Conservation (phyloP, 2,797 vertebrate genomes). For the Fundulus diaphanus region DNA sequence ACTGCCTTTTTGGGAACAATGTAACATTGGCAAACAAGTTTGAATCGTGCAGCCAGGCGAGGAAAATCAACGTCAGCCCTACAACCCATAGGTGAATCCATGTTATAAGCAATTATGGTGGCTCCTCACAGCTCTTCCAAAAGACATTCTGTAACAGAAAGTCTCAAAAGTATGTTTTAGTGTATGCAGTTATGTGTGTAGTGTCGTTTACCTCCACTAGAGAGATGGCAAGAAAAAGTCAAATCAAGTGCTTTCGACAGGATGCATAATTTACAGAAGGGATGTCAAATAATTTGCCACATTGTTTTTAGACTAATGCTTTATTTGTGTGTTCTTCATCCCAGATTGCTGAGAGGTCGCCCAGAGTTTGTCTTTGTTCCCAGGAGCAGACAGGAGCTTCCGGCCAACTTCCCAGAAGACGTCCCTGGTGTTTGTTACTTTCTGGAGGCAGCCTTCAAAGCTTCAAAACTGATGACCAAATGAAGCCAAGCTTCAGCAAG, state of each 20-base stretch:
- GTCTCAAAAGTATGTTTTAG: background rate
- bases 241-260: constrained; percentile 35
- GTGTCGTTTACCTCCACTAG: constrained; percentile 12
- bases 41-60: constrained; percentile 93
- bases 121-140: background rate
- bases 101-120: background rate
- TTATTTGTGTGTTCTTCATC: constrained; percentile 72
- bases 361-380: constrained; percentile 94
- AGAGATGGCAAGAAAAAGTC: constrained; percentile 1
- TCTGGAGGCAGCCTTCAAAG: constrained; percentile 83
- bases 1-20: constrained; percentile 98
- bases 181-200: background rate
- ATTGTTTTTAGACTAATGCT: constrained; percentile 62
- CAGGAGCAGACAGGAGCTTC: constrained; percentile 94
- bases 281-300: constrained; percentile 66
- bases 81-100: constrained; percentile 91
- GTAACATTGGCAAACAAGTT: constrained; percentile 98
- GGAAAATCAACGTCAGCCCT: constrained; percentile 96
- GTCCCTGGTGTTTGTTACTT: constrained; percentile 99
- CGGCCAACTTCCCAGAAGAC: constrained; percentile 94
- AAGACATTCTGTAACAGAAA: background rate
- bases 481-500: constrained; percentile 51
- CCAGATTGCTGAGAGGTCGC: constrained; percentile 90
- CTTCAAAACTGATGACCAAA: constrained; percentile 53
- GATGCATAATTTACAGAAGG: constrained; percentile 51